Percentiles rank a stretch among this genome's conserved stretches.
phyloP scores from a whole-genome alignment of 1,140 invertebrate species.

The Maconellicoccus hirsutus region DNA sequence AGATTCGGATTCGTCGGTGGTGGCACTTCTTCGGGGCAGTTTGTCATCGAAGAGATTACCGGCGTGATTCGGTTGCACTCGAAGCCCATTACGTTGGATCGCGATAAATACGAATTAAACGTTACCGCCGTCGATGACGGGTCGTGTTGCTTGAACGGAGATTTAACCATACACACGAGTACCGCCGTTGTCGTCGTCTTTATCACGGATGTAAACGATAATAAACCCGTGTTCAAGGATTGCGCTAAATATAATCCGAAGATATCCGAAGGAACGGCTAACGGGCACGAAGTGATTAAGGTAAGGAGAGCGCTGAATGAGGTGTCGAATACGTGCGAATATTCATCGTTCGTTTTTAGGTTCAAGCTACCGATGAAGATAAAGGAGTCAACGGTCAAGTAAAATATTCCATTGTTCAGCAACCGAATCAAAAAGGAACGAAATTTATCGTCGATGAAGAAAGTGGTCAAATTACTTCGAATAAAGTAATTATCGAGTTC shows the following conservation, averaged over 20 bases:
- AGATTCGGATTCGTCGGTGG: conserved; percentile 86
- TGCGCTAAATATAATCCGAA: conserved; percentile 83
- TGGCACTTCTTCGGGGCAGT: conserved; percentile 76
- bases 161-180: conserved; percentile 73
- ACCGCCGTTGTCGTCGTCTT: conserved; percentile 94
- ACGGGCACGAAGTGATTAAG: conserved; percentile 84
- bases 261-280: conserved; percentile 82
- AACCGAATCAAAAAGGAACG: conserved; percentile 90
- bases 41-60: conserved; percentile 89
- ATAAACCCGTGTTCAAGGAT: conserved; percentile 87
- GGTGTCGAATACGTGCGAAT: too few relatives aligned
- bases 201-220: conserved; percentile 92
- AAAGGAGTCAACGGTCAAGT: conserved; percentile 87
- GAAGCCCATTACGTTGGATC: conserved; percentile 68
- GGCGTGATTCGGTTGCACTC: conserved; percentile 82
- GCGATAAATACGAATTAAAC: conserved; percentile 85
- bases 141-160: conserved; percentile 77
- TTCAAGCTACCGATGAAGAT: conserved; percentile 85
- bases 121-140: conserved; percentile 90
- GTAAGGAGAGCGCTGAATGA: conserved; percentile 31
- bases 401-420: conserved; percentile 90
- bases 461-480: conserved; percentile 84
- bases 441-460: conserved; percentile 92
- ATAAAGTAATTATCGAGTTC: conserved; percentile 51
- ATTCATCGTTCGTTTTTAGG: too few relatives aligned